Evolutionary conservation across 2,797 vertebrate genomes (phyloP), one percentile per base, ranked within the genome.

Genomic region (Muscicapa comitata): DNA sequence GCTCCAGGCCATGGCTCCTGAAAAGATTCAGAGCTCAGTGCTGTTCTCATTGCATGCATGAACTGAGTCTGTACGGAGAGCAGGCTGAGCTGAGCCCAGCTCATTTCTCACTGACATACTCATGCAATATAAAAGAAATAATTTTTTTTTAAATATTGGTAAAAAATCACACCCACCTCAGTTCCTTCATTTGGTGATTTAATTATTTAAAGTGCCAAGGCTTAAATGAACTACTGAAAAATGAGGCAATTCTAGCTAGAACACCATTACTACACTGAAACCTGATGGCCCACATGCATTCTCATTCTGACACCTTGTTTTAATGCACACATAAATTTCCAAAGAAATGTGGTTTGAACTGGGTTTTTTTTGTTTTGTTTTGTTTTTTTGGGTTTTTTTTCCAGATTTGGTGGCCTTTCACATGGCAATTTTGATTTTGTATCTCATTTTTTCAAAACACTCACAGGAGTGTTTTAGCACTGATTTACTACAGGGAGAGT

Each of bases 151-250:
- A 37, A 76, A 61, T 54, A 38, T 9, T 35, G 15, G 58, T 86
- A 14, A 91, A 80, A 80, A 93, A 74, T 81, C 50, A 78, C 31
- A 92, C 29, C 26, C 24, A 75, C 43, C 9, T 91, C 37, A 54
- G 29, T 31, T 63, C 53, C 62, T 78, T 84, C 26, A 55, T 62
- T 81, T 83, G 59, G 24, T 70, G 43, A 67, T 75, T 94, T 90
- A 88, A 83, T 86, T 91, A 91, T 83, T 93, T 91, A 59, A 89
- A 86, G 43, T 82, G 45, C 10, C 62, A 65, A 66, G 57, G 7
- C 24, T 75, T 90, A 72, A 79, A 88, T 55, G 45, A 95, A 68
- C 42, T 87, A 21, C 50, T 80, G 81, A 88, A 89, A 90, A 88
- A 92, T 83, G 14, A 85, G 29, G 13, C 17, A 74, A 75, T 55